A percentile compares a stretch with the other conserved stretches of the same genome.
Conservation (phyloP, 2,888 invertebrate genomes). For the Epistrophella euchroma region DNA sequence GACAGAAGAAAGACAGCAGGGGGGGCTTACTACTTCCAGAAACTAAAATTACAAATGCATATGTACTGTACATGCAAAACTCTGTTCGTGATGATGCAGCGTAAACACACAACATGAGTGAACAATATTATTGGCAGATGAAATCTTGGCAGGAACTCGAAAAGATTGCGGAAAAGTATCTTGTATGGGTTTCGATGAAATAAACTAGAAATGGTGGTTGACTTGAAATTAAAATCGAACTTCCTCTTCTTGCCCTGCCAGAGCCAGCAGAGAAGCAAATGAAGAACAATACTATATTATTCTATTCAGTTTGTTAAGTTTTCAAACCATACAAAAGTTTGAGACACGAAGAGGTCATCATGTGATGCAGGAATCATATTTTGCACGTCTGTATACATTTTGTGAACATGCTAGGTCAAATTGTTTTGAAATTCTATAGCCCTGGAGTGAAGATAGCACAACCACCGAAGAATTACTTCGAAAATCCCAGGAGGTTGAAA, state of each 20-base stretch:
- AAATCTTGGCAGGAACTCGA: constrained; percentile 68
- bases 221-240: constrained; percentile 52
- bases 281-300: neutral
- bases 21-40: neutral
- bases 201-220: constrained; percentile 17
- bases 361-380: neutral
- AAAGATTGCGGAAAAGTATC: constrained; percentile 36
- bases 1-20: neutral
- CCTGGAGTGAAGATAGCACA: neutral
- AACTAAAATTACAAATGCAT: constrained; percentile 21
- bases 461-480: too few relatives aligned
- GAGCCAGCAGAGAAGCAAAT: neutral
- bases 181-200: constrained; percentile 27
- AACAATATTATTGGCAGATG: constrained; percentile 73
- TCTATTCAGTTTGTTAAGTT: neutral
- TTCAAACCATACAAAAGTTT: constrained; percentile 1
- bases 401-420: neutral
- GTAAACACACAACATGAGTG: constrained; percentile 70
- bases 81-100: constrained; percentile 54
- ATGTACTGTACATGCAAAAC: constrained; percentile 41
- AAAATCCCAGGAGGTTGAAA: neutral
- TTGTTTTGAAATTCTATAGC: neutral
- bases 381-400: neutral
- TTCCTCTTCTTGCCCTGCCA: constrained; percentile 10
- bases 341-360: neutral